Percentiles rank a stretch among this genome's conserved stretches.
These are phyloP conservation scores for Lasiommata megera DNA, from an alignment of 2,888 invertebrate species.

Conservation along the genomic window DNA sequence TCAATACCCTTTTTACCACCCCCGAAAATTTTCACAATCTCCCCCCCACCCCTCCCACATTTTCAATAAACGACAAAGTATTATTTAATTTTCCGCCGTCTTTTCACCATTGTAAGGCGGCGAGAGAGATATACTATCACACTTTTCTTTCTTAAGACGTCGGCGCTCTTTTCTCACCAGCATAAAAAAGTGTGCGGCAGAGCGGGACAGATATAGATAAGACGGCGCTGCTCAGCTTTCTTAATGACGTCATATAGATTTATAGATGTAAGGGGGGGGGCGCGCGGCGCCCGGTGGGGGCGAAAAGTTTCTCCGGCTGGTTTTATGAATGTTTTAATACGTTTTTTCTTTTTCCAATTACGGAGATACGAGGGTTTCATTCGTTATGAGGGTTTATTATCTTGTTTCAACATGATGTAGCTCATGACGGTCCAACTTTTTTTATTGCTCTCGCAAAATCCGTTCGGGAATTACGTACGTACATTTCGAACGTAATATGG, in stretches of 20 bases:
- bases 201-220: conserved; percentile 64
- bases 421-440: conserved; percentile 13
- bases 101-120: conserved; percentile 77
- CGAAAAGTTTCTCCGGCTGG: conserved; percentile 65
- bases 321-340: conserved; percentile 59
- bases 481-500: conserved; percentile 4
- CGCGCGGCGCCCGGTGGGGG: conserved; percentile 48
- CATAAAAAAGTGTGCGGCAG: conserved; percentile 45
- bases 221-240: conserved; percentile 70
- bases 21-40: conserved; percentile 70
- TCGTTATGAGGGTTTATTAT: conserved; percentile 29
- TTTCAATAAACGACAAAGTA: conserved; percentile 80
- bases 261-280: conserved; percentile 64
- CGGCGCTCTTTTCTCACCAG: conserved; percentile 42
- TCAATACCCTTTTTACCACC: conserved; percentile 78
- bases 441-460: conserved; percentile 19
- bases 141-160: conserved; percentile 64
- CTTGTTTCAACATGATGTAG: conserved; percentile 19
- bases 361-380: conserved; percentile 23
- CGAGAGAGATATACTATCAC: conserved; percentile 54
- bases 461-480: conserved; percentile 3
- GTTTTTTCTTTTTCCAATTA: conserved; percentile 41
- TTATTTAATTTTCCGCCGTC: conserved; percentile 78
- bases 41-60: conserved; percentile 39
- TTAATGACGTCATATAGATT: conserved; percentile 80